These are phyloP conservation scores for Stercorarius parasiticus DNA, from an alignment of 2,113 vertebrate species.

Conservation along the genomic window DNA sequence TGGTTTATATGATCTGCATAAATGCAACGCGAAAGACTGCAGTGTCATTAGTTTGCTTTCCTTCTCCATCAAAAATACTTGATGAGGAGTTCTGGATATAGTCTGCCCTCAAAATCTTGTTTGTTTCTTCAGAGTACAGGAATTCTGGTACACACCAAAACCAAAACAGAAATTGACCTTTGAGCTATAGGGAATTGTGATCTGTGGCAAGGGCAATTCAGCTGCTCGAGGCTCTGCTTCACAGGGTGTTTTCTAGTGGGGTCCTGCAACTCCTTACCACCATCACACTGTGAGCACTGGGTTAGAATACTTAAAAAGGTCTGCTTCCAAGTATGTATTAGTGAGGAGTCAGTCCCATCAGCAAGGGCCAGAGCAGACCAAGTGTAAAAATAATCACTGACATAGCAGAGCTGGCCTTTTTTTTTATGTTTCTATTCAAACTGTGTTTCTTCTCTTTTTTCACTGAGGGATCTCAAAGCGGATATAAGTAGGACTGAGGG, in stretches of 20 bases:
- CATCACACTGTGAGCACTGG: neutral
- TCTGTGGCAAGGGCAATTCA: neutral
- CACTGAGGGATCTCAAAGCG: neutral
- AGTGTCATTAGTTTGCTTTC: neutral
- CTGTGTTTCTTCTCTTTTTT: neutral
- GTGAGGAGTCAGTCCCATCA: neutral
- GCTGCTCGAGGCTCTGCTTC: neutral
- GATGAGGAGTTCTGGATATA: neutral
- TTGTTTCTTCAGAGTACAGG: neutral
- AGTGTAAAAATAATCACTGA: neutral
- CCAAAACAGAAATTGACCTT: neutral
- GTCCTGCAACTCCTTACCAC: neutral
- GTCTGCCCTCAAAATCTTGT: neutral
- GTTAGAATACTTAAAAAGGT: neutral
- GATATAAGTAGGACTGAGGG: neutral
- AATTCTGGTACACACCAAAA: neutral
- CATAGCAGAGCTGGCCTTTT: neutral
- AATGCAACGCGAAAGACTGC: neutral
- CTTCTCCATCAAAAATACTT: neutral
- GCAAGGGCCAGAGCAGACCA: neutral
- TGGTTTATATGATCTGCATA: neutral
- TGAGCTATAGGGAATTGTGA: neutral
- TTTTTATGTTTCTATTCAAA: neutral
- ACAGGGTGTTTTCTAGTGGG: neutral
- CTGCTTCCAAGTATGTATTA: neutral